Conservation (phyloP, 2,797 vertebrate species). For the Amblyopsis hoosieri region DNA sequence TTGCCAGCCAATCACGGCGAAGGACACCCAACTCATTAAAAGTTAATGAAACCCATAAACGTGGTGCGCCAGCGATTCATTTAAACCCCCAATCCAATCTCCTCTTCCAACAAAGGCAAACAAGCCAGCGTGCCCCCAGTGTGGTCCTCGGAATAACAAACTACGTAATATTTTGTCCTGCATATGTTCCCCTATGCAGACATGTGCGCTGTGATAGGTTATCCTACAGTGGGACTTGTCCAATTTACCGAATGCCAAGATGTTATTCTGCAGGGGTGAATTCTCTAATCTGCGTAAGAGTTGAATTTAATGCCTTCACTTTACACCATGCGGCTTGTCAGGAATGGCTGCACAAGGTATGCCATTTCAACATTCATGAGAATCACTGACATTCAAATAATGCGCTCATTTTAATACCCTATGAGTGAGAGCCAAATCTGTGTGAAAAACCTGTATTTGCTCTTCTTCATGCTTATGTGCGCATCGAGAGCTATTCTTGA, state of each 20-base stretch:
- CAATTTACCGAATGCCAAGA: slow-evolving; percentile 78
- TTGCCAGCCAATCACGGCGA: slow-evolving; percentile 75
- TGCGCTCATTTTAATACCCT: slow-evolving; percentile 72
- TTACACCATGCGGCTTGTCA: slow-evolving; percentile 71
- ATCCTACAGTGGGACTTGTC: slow-evolving; percentile 76
- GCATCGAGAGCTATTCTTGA: slow-evolving; percentile 44
- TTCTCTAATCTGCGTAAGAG: slow-evolving; percentile 71
- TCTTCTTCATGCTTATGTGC: slow-evolving; percentile 33
- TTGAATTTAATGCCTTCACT: slow-evolving; percentile 75
- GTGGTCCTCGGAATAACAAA: slow-evolving; percentile 82
- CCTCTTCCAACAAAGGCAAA: slow-evolving; percentile 82
- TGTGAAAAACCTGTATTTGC: slow-evolving; percentile 49
- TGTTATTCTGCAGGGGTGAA: slow-evolving; percentile 72
- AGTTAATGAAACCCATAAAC: slow-evolving; percentile 88
- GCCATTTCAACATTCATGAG: slow-evolving; percentile 82
- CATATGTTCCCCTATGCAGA: slow-evolving; percentile 79
- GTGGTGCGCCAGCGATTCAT: slow-evolving; percentile 83
- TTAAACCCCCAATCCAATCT: slow-evolving; percentile 86
- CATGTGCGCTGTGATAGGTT: slow-evolving; percentile 74
- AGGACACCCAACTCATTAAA: slow-evolving; percentile 86
- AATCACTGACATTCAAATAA: slow-evolving; percentile 81
- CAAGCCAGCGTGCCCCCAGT: slow-evolving; percentile 79
- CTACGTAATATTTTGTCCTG: slow-evolving; percentile 83
- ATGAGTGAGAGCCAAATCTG: slow-evolving; percentile 55
- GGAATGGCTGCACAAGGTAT: slow-evolving; percentile 54